These are phyloP conservation scores for Pteronura brasiliensis DNA, from an alignment of 2,113 vertebrate species.

Conservation along the genomic window DNA sequence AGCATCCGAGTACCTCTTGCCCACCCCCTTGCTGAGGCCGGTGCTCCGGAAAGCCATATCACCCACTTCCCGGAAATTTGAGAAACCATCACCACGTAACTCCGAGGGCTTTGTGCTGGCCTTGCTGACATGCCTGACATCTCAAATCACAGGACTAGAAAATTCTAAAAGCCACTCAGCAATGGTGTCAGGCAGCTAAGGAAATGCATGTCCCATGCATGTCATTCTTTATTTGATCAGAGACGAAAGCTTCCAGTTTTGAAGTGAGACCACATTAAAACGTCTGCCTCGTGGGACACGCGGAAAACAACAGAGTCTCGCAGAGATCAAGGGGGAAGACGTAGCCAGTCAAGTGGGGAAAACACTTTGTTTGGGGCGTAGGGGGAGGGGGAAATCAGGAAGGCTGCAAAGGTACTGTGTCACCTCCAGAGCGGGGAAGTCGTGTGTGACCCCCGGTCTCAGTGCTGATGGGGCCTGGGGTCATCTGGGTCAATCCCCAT, in stretches of 20 bases:
- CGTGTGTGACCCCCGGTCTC: neutral
- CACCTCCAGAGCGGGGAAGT: neutral
- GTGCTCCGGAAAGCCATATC: neutral
- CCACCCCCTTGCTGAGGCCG: rapidly evolving
- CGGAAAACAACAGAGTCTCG: neutral
- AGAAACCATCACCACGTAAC: neutral
- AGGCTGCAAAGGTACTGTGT: neutral
- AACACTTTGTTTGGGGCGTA: neutral
- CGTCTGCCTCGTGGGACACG: constrained; percentile 21
- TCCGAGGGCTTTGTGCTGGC: neutral
- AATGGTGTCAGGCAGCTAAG: neutral
- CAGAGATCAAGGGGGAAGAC: constrained; percentile 1
- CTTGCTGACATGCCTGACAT: neutral
- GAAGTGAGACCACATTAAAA: constrained; percentile 42
- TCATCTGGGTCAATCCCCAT: neutral
- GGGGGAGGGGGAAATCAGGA: neutral
- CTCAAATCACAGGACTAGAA: constrained; percentile 38
- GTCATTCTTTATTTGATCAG: constrained; percentile 31
- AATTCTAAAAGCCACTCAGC: neutral
- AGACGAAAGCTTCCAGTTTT: constrained; percentile 54
- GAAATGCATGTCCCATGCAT: neutral
- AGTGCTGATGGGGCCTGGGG: neutral
- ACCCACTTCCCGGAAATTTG: neutral
- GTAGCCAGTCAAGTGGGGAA: neutral
- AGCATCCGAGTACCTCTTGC: rapidly evolving